Evolutionary conservation across 2,888 invertebrate species (phyloP).

Genomic region (Noctuana brunneofusca): DNA sequence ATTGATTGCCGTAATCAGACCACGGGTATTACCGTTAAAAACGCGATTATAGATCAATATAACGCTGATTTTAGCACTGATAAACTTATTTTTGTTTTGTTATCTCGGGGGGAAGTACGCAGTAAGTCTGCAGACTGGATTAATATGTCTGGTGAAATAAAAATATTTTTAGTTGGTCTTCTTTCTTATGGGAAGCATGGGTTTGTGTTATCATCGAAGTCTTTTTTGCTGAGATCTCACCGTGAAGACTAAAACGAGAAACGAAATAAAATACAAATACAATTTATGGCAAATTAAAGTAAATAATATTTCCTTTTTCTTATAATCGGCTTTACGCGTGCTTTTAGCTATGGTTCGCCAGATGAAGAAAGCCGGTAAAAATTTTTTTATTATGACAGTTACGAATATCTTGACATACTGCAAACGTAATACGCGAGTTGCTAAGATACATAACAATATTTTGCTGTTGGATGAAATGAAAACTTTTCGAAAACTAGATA

Average conservation of each 20-base stretch:
- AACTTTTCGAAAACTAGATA: too few species aligned
- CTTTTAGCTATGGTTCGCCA: too few species aligned
- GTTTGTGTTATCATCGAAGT: slow-evolving; percentile 12
- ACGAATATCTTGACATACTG: too few species aligned
- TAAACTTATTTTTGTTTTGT: slow-evolving; percentile 1
- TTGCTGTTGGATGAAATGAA: too few species aligned
- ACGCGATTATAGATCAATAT: not conserved
- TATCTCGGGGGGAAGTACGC: slow-evolving; percentile 18
- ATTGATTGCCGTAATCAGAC: not conserved
- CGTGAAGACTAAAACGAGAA: not conserved
- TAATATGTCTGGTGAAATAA: slow-evolving; percentile 26
- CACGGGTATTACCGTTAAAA: not conserved
- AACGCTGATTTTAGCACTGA: slow-evolving; percentile 4
- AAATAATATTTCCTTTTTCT: too few species aligned
- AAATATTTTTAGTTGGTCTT: slow-evolving; percentile 15
- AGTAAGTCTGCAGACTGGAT: slow-evolving; percentile 12
- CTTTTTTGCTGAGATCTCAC: not conserved
- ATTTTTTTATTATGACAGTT: too few species aligned
- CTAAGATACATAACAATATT: too few species aligned
- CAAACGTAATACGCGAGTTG: too few species aligned
- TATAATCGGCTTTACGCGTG: too few species aligned
- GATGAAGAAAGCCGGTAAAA: too few species aligned
- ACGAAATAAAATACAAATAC: too few species aligned
- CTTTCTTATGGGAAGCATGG: not conserved
- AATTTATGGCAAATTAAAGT: too few species aligned